Evolutionary conservation across 2,797 vertebrate genomes (phyloP), one percentile per base, ranked within the genome.

Genomic region (Gephyroberyx darwinii): DNA sequence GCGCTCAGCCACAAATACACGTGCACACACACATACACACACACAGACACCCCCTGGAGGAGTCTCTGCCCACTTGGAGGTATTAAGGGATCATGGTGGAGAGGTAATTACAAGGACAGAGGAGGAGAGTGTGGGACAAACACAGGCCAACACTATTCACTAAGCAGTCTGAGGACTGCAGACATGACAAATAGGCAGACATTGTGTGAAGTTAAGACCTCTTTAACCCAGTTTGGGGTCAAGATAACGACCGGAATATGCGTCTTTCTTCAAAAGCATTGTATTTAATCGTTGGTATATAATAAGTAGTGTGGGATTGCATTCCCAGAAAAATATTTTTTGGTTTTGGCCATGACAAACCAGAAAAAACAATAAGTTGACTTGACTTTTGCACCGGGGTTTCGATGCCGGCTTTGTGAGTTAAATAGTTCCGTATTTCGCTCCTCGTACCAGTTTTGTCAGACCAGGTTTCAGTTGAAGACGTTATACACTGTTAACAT

Each of bases 41-140:
- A 61, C 37, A 16, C 57, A 2, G 31, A 51, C 54, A 77, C 26
- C 60, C 83, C 78, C 87, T 78, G 47, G 78, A 82, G 84, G 74
- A 81, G 68, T 86, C 71, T 84, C 82, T 83, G 73, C 82, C 71
- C 82, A 88, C 81, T 86, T 59, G 59, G 77, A 86, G 73, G 85
- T 84, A 84, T 88, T 84, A 89, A 87, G 77, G 88, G 80, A 91
- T 88, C 80, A 64, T 26, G 56, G 78, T 79, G 62, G 83, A 86
- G 74, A 85, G 86, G 87, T 92, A 91, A 93, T 92, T 93, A 91
- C 85, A 81, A 81, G 69, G 68, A 79, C 71, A 80, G 52, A 65
- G 74, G 22, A 57, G 54, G 64, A 53, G 50, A 61, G 59, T 53
- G 8, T 43, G 66, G 79, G 74, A 82, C 82, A 79, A 82, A 84